Percentiles rank a stretch among this genome's conserved stretches.
Conservation (phyloP, 1,140 invertebrate species). For the Sycobia sp. region DNA sequence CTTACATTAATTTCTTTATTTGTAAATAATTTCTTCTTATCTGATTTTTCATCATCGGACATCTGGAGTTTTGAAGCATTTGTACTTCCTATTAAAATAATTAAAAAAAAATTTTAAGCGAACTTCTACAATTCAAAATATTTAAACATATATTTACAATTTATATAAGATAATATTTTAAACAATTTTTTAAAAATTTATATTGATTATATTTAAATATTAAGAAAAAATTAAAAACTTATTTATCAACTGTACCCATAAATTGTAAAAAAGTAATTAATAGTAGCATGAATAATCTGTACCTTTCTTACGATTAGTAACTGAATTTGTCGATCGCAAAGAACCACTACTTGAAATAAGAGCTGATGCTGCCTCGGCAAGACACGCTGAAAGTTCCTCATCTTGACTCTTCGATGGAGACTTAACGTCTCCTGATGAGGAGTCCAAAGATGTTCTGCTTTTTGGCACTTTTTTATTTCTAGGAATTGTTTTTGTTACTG, state of each 20-base stretch:
- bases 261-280: too few species aligned
- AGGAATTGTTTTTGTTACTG: slow-evolving; percentile 9
- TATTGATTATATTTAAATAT: neutral
- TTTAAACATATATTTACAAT: too few species aligned
- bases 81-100: slow-evolving; percentile 42
- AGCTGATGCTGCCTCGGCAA: slow-evolving; percentile 56
- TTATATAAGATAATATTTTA: slow-evolving; percentile 11
- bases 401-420: slow-evolving; percentile 44
- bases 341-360: slow-evolving; percentile 40
- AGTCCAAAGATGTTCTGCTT: slow-evolving; percentile 39
- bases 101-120: too few species aligned
- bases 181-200: neutral
- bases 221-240: too few species aligned
- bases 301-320: slow-evolving; percentile 52
- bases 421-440: slow-evolving; percentile 37
- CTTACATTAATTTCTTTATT: slow-evolving; percentile 69
- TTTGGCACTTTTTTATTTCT: slow-evolving; percentile 49
- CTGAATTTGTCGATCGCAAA: slow-evolving; percentile 33
- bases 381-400: slow-evolving; percentile 50
- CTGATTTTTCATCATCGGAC: slow-evolving; percentile 47
- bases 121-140: too few species aligned
- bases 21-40: slow-evolving; percentile 54
- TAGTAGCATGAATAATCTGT: neutral
- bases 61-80: slow-evolving; percentile 40
- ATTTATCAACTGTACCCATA: too few species aligned